Percentiles rank a stretch among this genome's conserved stretches.
These are phyloP conservation scores for Eleginops maclovinus DNA, from an alignment of 2,113 vertebrate genomes.

Conservation along the genomic window DNA sequence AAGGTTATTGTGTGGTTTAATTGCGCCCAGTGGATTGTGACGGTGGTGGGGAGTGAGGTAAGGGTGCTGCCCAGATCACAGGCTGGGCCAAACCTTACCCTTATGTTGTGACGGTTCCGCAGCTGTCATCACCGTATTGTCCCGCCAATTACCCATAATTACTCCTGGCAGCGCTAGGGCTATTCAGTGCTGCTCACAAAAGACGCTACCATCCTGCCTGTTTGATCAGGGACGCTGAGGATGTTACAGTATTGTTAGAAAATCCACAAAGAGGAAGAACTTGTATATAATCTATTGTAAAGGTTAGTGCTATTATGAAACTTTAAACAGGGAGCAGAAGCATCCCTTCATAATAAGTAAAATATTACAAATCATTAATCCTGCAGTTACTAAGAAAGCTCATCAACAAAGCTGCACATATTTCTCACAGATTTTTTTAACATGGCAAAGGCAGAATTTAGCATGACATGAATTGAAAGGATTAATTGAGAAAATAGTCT, in stretches of 20 bases:
- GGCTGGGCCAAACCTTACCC: constrained; percentile 49
- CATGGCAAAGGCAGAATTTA: neutral
- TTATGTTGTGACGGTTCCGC: constrained; percentile 62
- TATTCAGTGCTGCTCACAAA: constrained; percentile 74
- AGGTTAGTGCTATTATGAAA: neutral
- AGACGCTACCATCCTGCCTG: constrained; percentile 64
- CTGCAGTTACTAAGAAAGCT: neutral
- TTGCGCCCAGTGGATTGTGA: constrained; percentile 74
- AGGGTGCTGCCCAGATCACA: constrained; percentile 36
- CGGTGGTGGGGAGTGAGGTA: constrained; percentile 59
- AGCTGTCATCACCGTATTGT: constrained; percentile 85
- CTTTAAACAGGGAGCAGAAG: too few species aligned
- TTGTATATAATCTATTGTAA: constrained; percentile 24
- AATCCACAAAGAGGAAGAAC: constrained; percentile 3
- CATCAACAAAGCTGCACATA: neutral
- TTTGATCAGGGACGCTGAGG: constrained; percentile 63
- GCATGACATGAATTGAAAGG: neutral
- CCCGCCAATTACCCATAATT: constrained; percentile 83
- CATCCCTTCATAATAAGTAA: neutral
- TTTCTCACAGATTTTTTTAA: neutral
- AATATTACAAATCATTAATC: neutral
- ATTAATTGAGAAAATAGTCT: neutral
- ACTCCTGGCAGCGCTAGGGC: constrained; percentile 75
- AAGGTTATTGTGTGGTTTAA: constrained; percentile 78
- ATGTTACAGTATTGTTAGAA: constrained; percentile 39